phyloP scores from a whole-genome alignment of 2,113 vertebrate genomes.

The Ia io region DNA sequence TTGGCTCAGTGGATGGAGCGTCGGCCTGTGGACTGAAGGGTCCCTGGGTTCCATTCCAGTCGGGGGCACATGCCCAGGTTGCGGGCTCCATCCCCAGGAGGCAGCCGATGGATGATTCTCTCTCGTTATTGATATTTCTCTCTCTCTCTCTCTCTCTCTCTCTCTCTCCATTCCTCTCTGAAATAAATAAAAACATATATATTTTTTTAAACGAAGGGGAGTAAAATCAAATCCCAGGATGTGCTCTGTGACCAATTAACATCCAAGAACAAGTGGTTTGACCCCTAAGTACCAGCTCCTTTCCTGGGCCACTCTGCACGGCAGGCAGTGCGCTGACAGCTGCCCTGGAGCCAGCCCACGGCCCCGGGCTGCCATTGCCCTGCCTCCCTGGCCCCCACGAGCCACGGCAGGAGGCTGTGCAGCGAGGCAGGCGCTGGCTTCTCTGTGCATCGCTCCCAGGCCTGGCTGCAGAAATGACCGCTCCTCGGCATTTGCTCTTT shows the following conservation, averaged over 20 bases:
- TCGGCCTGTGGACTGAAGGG: too few species aligned
- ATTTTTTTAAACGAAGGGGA: too few species aligned
- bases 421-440: background rate
- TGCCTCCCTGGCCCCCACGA: too few species aligned
- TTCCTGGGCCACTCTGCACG: background rate
- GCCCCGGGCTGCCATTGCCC: rapidly evolving
- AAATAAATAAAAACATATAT: too few species aligned
- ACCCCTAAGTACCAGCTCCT: background rate
- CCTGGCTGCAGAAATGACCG: background rate
- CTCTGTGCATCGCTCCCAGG: background rate
- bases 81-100: too few species aligned
- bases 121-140: too few species aligned
- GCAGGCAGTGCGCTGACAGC: background rate
- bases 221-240: background rate
- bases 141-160: too few species aligned
- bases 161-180: too few species aligned
- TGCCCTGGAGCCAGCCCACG: rapidly evolving
- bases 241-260: background rate
- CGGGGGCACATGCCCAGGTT: too few species aligned
- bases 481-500: background rate
- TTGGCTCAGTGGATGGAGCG: too few species aligned
- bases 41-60: too few species aligned
- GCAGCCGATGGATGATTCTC: too few species aligned
- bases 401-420: background rate
- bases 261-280: background rate